These are phyloP conservation scores for Rhagonycha fulva DNA, from an alignment of 2,888 invertebrate species.

Conservation along the genomic window DNA sequence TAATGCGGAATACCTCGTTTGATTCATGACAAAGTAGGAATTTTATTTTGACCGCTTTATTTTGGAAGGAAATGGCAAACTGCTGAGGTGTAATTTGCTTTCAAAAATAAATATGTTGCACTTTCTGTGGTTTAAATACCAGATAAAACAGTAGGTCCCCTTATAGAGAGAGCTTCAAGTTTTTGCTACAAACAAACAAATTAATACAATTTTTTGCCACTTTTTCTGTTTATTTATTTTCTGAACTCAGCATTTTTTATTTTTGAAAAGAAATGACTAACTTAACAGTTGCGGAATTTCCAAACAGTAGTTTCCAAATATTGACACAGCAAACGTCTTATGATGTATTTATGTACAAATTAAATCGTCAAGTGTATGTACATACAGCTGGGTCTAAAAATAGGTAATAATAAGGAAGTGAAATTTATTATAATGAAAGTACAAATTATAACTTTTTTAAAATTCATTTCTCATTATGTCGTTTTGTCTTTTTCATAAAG, in stretches of 20 bases:
- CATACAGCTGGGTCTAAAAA: neutral
- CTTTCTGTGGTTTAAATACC: too few species aligned
- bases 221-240: neutral
- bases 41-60: too few species aligned
- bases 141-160: too few species aligned
- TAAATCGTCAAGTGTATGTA: neutral
- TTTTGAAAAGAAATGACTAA: neutral
- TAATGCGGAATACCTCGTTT: too few species aligned
- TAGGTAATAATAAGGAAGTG: neutral
- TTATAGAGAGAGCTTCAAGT: too few species aligned
- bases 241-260: neutral
- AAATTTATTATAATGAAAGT: neutral
- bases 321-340: neutral
- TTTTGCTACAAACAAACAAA: too few species aligned
- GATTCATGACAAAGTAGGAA: too few species aligned
- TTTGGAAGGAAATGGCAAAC: too few species aligned
- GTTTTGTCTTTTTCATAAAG: neutral
- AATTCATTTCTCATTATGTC: neutral
- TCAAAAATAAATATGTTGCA: too few species aligned
- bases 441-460: neutral
- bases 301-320: neutral
- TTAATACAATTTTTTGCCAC: too few species aligned
- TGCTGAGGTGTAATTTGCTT: too few species aligned
- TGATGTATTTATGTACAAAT: neutral
- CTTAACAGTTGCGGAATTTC: neutral